A percentile compares a stretch with the other conserved stretches of the same genome.
phyloP scores from a whole-genome alignment of 1,140 invertebrate species.

The Meloidogyne exigua region DNA sequence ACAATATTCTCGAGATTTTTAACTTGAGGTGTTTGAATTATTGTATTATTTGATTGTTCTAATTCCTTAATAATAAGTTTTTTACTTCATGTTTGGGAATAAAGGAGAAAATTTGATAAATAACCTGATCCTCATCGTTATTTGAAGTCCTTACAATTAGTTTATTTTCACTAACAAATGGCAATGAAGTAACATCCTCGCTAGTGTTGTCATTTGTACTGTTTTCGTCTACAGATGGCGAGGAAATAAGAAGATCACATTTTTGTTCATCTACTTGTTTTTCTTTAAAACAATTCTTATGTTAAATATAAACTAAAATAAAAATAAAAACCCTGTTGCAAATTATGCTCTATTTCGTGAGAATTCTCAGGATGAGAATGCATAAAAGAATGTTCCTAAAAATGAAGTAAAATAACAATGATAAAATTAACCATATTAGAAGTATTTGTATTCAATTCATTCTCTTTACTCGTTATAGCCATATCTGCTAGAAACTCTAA shows the following conservation, averaged over 20 bases:
- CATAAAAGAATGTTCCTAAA: not conserved
- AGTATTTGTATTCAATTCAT: not conserved
- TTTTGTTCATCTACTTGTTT: not conserved
- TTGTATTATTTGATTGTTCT: not conserved
- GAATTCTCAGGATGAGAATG: not conserved
- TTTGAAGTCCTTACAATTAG: not conserved
- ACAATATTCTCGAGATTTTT: constrained; percentile 5
- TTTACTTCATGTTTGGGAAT: not conserved
- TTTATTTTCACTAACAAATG: constrained; percentile 7
- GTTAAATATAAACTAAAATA: not conserved
- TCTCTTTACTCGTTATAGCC: not conserved
- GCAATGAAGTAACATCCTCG: constrained; percentile 18
- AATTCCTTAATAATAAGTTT: not conserved
- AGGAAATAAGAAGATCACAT: not conserved
- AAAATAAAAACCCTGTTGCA: not conserved
- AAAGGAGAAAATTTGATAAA: not conserved
- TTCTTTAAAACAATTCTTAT: not conserved
- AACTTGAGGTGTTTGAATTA: not conserved
- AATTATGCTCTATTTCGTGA: not conserved
- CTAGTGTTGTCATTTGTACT: constrained; percentile 11
- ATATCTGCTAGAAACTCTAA: not conserved
- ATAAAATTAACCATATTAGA: too few species aligned
- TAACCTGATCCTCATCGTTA: not conserved
- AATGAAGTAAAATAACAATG: too few species aligned
- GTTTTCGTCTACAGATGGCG: not conserved